Percentiles rank a stretch among this genome's conserved stretches.
Conservation (phyloP, 2,888 invertebrate genomes). For the Antheraea yamamai region DNA sequence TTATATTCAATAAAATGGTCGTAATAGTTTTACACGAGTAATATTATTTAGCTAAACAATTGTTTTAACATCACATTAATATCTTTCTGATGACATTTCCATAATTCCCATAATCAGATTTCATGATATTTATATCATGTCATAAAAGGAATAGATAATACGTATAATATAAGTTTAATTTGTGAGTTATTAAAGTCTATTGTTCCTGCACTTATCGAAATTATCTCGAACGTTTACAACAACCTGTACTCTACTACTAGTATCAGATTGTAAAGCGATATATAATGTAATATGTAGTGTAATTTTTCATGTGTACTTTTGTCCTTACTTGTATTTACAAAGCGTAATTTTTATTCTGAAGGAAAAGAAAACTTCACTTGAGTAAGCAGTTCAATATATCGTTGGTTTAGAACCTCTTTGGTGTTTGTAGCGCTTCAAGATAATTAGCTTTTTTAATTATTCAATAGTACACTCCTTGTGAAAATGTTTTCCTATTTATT, state of each 20-base stretch:
- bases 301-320: background rate
- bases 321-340: background rate
- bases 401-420: background rate
- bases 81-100: background rate
- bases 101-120: background rate
- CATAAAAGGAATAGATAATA: background rate
- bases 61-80: background rate
- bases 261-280: background rate
- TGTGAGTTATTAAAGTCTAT: background rate
- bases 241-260: background rate
- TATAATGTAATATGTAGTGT: background rate
- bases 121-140: background rate
- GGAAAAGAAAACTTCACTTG: background rate
- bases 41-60: background rate
- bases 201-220: background rate
- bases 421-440: background rate
- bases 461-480: background rate
- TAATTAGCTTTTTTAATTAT: background rate
- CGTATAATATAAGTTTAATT: background rate
- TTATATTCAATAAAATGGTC: too few species aligned
- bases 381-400: background rate
- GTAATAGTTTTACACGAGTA: background rate
- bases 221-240: background rate
- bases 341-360: background rate
- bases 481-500: background rate